Percentiles rank a stretch among this genome's conserved stretches.
Conservation (phyloP, 1,140 invertebrate genomes). For the Drosophila erecta region DNA sequence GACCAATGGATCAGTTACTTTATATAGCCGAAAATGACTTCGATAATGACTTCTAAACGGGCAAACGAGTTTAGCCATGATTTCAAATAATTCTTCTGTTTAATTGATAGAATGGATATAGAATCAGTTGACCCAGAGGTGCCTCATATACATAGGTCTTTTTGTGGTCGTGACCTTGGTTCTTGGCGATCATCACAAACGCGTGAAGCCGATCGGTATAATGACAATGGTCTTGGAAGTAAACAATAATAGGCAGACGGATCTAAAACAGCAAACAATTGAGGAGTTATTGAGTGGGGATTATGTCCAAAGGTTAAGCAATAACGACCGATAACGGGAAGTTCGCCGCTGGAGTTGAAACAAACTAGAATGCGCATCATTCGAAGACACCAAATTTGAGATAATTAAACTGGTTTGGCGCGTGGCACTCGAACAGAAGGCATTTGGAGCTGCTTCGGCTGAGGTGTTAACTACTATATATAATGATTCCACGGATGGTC, state of each 20-base stretch:
- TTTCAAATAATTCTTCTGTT: conserved; percentile 22
- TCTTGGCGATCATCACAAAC: conserved; percentile 26
- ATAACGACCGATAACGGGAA: conserved; percentile 30
- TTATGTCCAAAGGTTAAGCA: conserved; percentile 34
- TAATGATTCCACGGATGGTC: conserved; percentile 6
- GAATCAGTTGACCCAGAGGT: conserved; percentile 28
- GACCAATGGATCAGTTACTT: background rate
- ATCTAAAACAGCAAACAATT: conserved; percentile 19
- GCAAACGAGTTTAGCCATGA: conserved; percentile 13
- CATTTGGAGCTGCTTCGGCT: conserved; percentile 4
- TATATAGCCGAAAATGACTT: background rate
- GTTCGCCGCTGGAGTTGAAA: conserved; percentile 8
- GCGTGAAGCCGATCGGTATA: conserved; percentile 35
- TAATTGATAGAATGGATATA: conserved; percentile 45
- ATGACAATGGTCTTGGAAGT: conserved; percentile 25
- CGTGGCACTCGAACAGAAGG: conserved; percentile 29
- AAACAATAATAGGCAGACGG: conserved; percentile 18
- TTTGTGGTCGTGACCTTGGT: conserved; percentile 31
- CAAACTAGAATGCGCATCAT: conserved; percentile 31
- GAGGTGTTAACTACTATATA: conserved; percentile 17
- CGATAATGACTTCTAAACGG: conserved; percentile 1
- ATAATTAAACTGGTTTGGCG: conserved; percentile 45
- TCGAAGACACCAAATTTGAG: conserved; percentile 1
- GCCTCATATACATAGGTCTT: conserved; percentile 21
- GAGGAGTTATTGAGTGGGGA: conserved; percentile 29